A percentile compares a stretch with the other conserved stretches of the same genome.
These are phyloP conservation scores for Abscondita cerata DNA, from an alignment of 2,888 invertebrate genomes.

Conservation along the genomic window DNA sequence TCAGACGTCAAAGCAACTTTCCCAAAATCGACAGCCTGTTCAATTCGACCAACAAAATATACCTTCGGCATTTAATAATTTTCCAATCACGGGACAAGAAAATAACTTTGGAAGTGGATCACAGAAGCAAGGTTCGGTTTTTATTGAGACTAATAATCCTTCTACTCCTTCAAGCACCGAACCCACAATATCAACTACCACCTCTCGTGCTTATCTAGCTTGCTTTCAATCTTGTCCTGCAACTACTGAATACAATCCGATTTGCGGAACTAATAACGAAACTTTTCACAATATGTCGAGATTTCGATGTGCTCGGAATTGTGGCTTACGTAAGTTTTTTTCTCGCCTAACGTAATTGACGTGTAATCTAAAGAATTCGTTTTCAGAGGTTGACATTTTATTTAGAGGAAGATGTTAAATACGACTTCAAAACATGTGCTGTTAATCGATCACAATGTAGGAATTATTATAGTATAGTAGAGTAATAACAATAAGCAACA, in stretches of 20 bases:
- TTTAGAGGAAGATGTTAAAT: neutral
- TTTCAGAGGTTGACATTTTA: neutral
- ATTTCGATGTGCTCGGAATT: conserved; percentile 20
- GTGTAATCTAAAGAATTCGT: neutral
- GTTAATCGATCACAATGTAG: too few relatives aligned
- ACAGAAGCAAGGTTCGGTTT: neutral
- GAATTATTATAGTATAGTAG: too few relatives aligned
- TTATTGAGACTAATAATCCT: neutral
- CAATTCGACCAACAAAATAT: too few relatives aligned
- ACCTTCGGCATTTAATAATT: too few relatives aligned
- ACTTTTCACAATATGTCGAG: conserved; percentile 10
- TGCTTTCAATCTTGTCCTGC: conserved; percentile 14
- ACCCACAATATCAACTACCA: neutral
- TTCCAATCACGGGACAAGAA: neutral
- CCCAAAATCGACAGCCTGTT: too few relatives aligned
- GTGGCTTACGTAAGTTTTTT: conserved; percentile 21
- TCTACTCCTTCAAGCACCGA: neutral
- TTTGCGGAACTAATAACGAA: conserved; percentile 17
- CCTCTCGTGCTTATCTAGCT: neutral
- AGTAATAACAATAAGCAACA: too few relatives aligned
- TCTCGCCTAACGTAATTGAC: neutral
- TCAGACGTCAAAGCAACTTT: too few relatives aligned
- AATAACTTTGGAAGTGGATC: neutral
- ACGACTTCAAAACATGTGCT: too few relatives aligned
- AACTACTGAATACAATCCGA: conserved; percentile 17